These are phyloP conservation scores for Cyphomyrmex costatus DNA, from an alignment of 1,140 invertebrate genomes.

Conservation along the genomic window DNA sequence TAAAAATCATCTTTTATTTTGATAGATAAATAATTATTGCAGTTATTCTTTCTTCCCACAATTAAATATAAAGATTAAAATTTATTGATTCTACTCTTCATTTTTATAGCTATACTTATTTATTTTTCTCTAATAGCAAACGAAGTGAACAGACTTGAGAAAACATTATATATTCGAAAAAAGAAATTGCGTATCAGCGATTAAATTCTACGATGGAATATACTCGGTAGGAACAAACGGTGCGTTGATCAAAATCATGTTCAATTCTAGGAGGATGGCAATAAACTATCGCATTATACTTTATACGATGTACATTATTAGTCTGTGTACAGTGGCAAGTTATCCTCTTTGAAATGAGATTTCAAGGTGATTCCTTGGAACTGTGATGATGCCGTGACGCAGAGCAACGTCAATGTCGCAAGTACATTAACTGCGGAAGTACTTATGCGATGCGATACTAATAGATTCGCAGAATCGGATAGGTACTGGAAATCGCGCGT, in stretches of 20 bases:
- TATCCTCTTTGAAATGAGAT: conserved; percentile 15
- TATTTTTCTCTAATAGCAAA: not conserved
- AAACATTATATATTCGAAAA: not conserved
- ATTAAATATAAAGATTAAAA: not conserved
- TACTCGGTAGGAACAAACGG: not conserved
- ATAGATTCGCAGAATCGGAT: not conserved
- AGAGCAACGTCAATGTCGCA: conserved; percentile 14
- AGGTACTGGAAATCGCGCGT: not conserved
- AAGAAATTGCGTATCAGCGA: not conserved
- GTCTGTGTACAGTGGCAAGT: not conserved
- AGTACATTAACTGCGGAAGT: conserved; percentile 59
- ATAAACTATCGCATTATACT: conserved; percentile 30
- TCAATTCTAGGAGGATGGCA: conserved; percentile 13
- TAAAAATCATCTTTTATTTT: not conserved
- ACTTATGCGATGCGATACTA: not conserved
- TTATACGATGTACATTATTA: conserved; percentile 30
- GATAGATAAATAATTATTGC: not conserved
- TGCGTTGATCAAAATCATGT: conserved; percentile 23
- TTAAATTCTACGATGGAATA: not conserved
- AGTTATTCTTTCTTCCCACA: not conserved
- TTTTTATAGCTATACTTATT: no score
- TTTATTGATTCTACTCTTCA: not conserved
- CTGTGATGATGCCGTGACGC: not conserved
- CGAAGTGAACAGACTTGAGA: not conserved
- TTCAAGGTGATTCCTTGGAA: conserved; percentile 25